Evolutionary conservation across 35 echinoderm and acorn worm genomes (phyloP).

Genomic region (Amphiura filiformis): DNA sequence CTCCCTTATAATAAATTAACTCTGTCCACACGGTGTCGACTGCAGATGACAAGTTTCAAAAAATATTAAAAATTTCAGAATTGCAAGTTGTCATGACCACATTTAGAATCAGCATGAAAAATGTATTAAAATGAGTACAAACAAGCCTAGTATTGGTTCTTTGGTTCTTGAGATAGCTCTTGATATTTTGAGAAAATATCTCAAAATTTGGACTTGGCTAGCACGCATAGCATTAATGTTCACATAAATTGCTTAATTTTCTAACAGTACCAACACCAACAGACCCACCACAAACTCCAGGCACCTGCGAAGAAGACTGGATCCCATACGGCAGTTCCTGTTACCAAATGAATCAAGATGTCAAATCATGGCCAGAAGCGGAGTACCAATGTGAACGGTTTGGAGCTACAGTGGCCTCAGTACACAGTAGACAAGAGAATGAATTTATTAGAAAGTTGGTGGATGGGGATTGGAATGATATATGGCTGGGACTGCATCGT

Average conservation of each 20-base stretch:
- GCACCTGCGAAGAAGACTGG: slow-evolving; percentile 56
- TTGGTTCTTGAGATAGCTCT: too few species aligned
- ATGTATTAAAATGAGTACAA: too few species aligned
- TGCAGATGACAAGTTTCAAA: not conserved
- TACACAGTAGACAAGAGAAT: slow-evolving; percentile 66
- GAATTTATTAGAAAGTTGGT: slow-evolving; percentile 28
- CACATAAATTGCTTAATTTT: too few species aligned
- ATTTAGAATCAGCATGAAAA: too few species aligned
- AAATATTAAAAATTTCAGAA: too few species aligned
- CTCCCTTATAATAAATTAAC: not conserved
- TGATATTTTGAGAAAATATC: too few species aligned
- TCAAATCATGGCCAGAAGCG: slow-evolving; percentile 51
- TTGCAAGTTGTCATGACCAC: too few species aligned
- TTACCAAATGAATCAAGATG: slow-evolving; percentile 33
- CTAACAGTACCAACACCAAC: slow-evolving; percentile 70
- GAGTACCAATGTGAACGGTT: slow-evolving; percentile 34
- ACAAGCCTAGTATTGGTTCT: too few species aligned
- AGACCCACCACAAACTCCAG: slow-evolving; percentile 58
- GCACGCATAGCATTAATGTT: not conserved
- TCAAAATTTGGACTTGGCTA: not conserved
- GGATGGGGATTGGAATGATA: not conserved
- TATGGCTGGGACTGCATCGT: slow-evolving; percentile 33
- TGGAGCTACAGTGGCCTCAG: slow-evolving; percentile 62
- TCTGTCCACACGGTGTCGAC: not conserved
- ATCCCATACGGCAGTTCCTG: slow-evolving; percentile 71